Evolutionary conservation across 2,113 vertebrate species (phyloP), one percentile per base, ranked within the genome.

Genomic region (Corydoras sp.): DNA sequence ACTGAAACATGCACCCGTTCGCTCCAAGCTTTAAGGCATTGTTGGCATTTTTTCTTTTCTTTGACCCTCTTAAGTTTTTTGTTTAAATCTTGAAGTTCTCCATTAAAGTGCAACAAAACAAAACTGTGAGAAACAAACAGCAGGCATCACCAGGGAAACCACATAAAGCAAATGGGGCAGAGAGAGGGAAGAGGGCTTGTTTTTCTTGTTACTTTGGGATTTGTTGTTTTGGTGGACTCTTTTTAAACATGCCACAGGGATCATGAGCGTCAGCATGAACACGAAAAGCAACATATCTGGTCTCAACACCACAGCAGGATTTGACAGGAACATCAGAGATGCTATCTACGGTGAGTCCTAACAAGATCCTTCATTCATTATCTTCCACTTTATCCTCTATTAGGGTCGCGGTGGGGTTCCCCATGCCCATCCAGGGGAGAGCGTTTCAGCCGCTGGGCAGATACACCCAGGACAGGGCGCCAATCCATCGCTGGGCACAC

Each of bases 81-180:
- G 1, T 43, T 43, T 43, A 2, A 43, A 43, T 8, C 3, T n/a
- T 4, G 15, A 56, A 56, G 54, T 14, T n/a, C 2, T n/a, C 54
- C 13, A 53, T 53, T 53, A 60, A n/a, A 63, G 60, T 8, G 9
- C 70, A 58, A n/a, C 13, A 55, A 54, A 49, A 24, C 65, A 62
- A 60, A 43, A 69, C 69, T 71, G 51, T 54, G 54, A 78, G 76
- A 55, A 75, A 59, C 58, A 6, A 83, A 18, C 14, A 43, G 24
- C 67, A 69, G 60, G 58, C 2, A 83, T 89, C 82, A 82, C 84
- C 83, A 81, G 18, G 70, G 85, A 82, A 79, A 15, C 49, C 51
- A 71, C 64, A 78, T 56, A 10, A 61, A 81, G 89, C 87, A 84
- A 86, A 75, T 87, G 86, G 70, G n/a, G 53, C 9, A 6, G 56